Conservation (phyloP, 53 echinoderm and acorn worm genomes). For the Apostichopus leukothele region DNA sequence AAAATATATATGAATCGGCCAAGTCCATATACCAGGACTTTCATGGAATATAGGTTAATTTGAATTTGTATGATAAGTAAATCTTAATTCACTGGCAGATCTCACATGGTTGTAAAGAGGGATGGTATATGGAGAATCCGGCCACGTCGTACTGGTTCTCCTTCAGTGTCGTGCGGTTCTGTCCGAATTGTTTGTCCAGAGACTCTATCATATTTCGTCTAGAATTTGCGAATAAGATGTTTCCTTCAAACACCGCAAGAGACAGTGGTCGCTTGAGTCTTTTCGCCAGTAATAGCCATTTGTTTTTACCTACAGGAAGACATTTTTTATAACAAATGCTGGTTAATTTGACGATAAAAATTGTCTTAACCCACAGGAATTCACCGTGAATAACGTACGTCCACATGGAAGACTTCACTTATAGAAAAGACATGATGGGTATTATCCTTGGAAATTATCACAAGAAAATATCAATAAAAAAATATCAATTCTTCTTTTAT, state of each 20-base stretch:
- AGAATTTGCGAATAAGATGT: slow-evolving; percentile 37
- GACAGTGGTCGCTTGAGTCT: slow-evolving; percentile 24
- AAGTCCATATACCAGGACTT: background rate
- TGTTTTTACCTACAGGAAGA: slow-evolving; percentile 35
- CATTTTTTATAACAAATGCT: no score
- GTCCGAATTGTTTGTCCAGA: slow-evolving; percentile 30
- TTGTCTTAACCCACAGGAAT: no score
- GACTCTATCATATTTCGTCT: slow-evolving; percentile 20
- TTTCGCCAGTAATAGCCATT: slow-evolving; percentile 34
- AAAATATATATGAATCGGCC: background rate
- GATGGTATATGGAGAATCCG: slow-evolving; percentile 29
- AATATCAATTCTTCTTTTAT: no score
- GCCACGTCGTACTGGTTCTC: slow-evolving; percentile 32
- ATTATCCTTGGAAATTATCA: no score
- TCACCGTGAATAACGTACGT: no score
- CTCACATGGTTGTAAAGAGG: slow-evolving; percentile 26
- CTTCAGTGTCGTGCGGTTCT: slow-evolving; percentile 21
- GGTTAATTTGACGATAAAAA: no score
- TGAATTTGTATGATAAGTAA: no score
- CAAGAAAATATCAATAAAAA: no score
- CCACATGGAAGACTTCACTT: no score
- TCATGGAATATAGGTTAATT: no score
- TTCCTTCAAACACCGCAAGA: background rate
- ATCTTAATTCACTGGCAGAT: no score
- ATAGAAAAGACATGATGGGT: no score